Base-by-base conservation (phyloP, 2,888 invertebrate genomes). In the Liposcelis brunnea region DNA sequence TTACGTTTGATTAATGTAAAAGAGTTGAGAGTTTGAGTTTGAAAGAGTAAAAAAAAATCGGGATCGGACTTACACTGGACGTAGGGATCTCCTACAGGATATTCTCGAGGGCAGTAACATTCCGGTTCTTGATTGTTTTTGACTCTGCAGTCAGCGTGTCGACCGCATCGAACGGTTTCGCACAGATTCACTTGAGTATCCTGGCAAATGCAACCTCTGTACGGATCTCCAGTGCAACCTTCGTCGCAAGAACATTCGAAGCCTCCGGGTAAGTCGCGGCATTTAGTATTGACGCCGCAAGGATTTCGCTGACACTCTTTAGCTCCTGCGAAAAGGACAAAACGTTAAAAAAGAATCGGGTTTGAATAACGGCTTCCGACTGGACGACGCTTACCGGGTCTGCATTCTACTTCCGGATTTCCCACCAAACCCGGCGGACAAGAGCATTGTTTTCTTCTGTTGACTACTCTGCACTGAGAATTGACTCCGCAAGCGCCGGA, bases 21-120 rank as follows among this genome's bases (percentile, higher is more conserved):
- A n/a, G n/a, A n/a, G n/a, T n/a, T n/a, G n/a, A n/a, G n/a, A n/a
- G n/a, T n/a, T n/a, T n/a, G n/a, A n/a, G n/a, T n/a, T n/a, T n/a
- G n/a, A n/a, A n/a, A n/a, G n/a, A 8, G 7, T 8, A 19, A 31
- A 14, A 34, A 14, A 33, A n/a, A 6, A 16, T n/a, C 8, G 32
- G 21, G 11, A 26, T 15, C 3, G 16, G n/a, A 26, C 81, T 75
- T 68, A 89, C 89, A 89, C 73, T 82, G 80, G 55, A 79, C 75
- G 58, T 80, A 77, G 16, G 89, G 84, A 69, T 90, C 82, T 46
- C 89, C 90, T 49, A 76, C 72, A 42, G 89, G 86, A 64, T 73
- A 81, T 57, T 77, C 76, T 31, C 77, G 69, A 43, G 89, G 87
- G 59, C 90, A 91, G 59, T 79, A 83, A 59, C 90, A 91, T 58